Evolutionary conservation across 1,140 invertebrate species (phyloP).

Genomic region (Drosophila nigrodunni): DNA sequence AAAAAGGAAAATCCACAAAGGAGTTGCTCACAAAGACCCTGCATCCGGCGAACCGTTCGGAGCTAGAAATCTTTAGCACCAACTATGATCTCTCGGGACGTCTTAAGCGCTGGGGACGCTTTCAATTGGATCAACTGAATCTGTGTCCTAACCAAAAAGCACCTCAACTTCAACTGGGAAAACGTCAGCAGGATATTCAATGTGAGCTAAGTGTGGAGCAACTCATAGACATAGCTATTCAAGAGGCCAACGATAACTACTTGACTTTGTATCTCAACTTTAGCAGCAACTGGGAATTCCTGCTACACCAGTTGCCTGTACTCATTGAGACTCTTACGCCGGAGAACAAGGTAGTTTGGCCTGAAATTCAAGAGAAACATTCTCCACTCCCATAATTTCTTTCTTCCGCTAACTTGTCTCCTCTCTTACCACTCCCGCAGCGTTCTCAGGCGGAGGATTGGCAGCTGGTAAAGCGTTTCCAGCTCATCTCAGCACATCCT

Average conservation of each 20-base stretch:
- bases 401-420: not conserved
- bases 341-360: constrained; percentile 63
- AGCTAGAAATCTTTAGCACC: constrained; percentile 77
- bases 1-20: constrained; percentile 86
- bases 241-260: constrained; percentile 85
- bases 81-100: constrained; percentile 68
- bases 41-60: constrained; percentile 36
- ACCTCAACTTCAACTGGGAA: constrained; percentile 28
- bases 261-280: constrained; percentile 85
- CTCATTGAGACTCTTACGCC: constrained; percentile 84
- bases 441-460: constrained; percentile 86
- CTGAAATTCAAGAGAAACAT: not conserved
- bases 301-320: constrained; percentile 87
- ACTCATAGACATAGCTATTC: constrained; percentile 84
- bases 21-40: constrained; percentile 67
- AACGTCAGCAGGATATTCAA: constrained; percentile 66
- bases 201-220: constrained; percentile 86
- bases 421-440: constrained; percentile 15
- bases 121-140: constrained; percentile 84
- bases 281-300: constrained; percentile 62
- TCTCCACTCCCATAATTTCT: not conserved
- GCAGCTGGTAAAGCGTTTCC: constrained; percentile 89
- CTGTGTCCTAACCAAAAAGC: constrained; percentile 78
- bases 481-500: constrained; percentile 87
- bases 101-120: constrained; percentile 83